Conservation (phyloP, 2,113 vertebrate species). For the Neoarius graeffei region DNA sequence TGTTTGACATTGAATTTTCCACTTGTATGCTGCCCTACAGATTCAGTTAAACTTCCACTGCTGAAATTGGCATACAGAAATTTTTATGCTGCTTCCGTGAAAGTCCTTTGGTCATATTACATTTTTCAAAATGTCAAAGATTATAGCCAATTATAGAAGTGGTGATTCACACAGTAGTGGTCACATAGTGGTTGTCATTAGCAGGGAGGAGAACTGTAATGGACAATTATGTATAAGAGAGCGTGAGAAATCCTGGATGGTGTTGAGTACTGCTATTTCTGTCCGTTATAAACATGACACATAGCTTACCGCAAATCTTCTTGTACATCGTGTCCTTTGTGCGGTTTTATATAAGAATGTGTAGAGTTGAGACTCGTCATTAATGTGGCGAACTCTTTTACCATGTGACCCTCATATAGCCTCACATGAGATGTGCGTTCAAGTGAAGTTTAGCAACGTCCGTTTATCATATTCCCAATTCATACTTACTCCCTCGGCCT, state of each 20-base stretch:
- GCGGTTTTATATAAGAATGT: background rate
- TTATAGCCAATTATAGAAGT: conserved; percentile 19
- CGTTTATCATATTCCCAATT: background rate
- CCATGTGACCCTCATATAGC: background rate
- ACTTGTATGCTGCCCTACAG: background rate
- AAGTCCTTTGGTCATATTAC: conserved; percentile 29
- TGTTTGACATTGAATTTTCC: conserved; percentile 36
- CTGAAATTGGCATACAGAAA: conserved; percentile 23
- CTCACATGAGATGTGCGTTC: background rate
- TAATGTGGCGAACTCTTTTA: background rate
- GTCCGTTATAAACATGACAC: conserved; percentile 22
- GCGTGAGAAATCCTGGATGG: conserved; percentile 1
- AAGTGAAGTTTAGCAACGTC: background rate
- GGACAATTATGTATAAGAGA: conserved; percentile 35
- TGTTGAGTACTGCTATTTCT: conserved; percentile 21
- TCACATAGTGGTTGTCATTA: conserved; percentile 39
- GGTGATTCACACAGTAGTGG: conserved; percentile 37
- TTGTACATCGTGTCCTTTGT: background rate
- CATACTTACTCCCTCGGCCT: too few relatives aligned
- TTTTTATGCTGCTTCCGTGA: conserved; percentile 38
- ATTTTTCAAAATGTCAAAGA: conserved; percentile 36
- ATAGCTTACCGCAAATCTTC: conserved; percentile 23
- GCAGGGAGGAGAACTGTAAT: conserved; percentile 40
- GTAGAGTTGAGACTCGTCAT: background rate
- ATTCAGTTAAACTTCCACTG: background rate